Evolutionary conservation across 2,797 vertebrate genomes (phyloP), one percentile per base, ranked within the genome.

Genomic region (Pangasius sanitwongsei): DNA sequence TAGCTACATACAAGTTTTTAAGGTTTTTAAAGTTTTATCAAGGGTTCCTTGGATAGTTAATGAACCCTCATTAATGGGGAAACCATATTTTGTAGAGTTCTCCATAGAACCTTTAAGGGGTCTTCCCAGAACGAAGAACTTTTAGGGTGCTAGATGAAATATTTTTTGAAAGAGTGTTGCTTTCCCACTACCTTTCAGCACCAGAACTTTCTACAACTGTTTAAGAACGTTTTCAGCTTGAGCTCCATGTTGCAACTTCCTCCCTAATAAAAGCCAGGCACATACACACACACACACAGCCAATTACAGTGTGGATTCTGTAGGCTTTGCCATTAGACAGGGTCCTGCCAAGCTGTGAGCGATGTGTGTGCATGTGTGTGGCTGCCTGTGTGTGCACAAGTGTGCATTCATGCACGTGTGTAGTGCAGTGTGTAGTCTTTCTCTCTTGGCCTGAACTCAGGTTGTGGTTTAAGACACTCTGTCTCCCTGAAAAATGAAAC

Each of bases 401-500:
- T 67, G 63, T 78, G 89, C 72, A 57, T 81, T 57, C 77, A 77
- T 88, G 70, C 53, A 50, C 12, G 44, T 44, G 44, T 44, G 44
- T 44, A 44, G 44, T 44, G 44, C 53, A 61, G 72, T 83, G 69
- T 70, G 63, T 70, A 82, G 28, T 87, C 86, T 59, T 90, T 89
- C 55, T 57, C 78, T 93, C 87, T 93, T 94, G 92, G 92, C 93
- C 44, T 0, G 53, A 61, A 53, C 83, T 92, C 91, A 91, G 18
- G 86, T 92, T 69, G 85, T 91, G 92, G 93, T 92, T 89, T 88
- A 86, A 70, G 59, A 59, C 37, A 55, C 50, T 37, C 65, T 0
- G 48, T 57, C 50, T 85, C 31, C 28, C 67, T 57, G 25, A 70
- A 70, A 85, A 69, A 55, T 25, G 23, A 18, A 83, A 83, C n/a